Evolutionary conservation across 2,888 invertebrate species (phyloP).

Genomic region (Lacanobia wlatinum): DNA sequence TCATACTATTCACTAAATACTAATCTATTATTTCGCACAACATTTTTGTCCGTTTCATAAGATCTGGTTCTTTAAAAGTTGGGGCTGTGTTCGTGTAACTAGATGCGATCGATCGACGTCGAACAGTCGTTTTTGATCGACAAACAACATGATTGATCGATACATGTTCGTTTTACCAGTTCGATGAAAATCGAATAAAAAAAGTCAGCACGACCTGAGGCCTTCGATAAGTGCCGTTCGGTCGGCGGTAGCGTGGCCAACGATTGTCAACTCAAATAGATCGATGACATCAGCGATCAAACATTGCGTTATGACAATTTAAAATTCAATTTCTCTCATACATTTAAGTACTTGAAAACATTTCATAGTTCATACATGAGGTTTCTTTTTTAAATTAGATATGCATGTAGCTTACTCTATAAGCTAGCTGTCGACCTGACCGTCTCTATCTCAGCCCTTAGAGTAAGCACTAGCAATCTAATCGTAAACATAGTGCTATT

Average conservation of each 20-base stretch:
- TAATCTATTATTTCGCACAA: slow-evolving; percentile 26
- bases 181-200: not conserved
- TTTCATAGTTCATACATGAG: not conserved
- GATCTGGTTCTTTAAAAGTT: slow-evolving; percentile 14
- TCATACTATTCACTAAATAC: slow-evolving; percentile 20
- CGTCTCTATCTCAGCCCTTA: not conserved
- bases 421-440: too few species aligned
- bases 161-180: not conserved
- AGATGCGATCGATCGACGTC: not conserved
- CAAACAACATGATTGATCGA: not conserved
- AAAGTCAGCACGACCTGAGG: too few species aligned
- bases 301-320: not conserved
- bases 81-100: slow-evolving; percentile 13
- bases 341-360: slow-evolving; percentile 1
- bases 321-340: not conserved
- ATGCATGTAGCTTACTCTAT: not conserved
- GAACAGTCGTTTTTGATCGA: not conserved
- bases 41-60: slow-evolving; percentile 41
- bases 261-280: too few species aligned
- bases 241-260: too few species aligned
- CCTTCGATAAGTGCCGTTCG: too few species aligned
- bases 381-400: not conserved
- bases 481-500: not conserved
- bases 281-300: not conserved
- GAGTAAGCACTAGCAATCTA: not conserved